Base-by-base conservation (phyloP, 2,797 vertebrate species). In the Phataginus tricuspis region DNA sequence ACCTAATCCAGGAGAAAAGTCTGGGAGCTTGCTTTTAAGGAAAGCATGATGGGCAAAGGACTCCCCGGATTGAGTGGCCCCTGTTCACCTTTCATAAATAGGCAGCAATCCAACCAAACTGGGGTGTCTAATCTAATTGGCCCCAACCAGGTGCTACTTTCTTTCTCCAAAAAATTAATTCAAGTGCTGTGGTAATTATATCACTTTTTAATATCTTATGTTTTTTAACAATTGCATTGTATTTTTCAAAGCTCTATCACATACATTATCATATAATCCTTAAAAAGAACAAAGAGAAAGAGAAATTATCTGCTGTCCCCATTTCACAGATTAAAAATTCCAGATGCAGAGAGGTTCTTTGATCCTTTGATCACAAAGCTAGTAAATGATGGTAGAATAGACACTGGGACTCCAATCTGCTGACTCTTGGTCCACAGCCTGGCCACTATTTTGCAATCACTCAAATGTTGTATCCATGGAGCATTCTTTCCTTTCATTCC, bases 161-260 rank as follows among this genome's bases (percentile, higher is more conserved):
- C 27, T 86, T 92, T 63, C 71, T 90, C n/a, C 37, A 53, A 94
- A 69, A 91, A 95, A 91, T 61, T 59, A 64, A 63, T 57, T 89
- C 37, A 37, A 51, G 27, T 57, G 27, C 66, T 61, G 45, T 45
- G 51, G 31, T 80, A 71, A 34, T 31, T 66, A 0, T 53, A 31
- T 64, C 18, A 7, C 6, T 29, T 57, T 78, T 83, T 83, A 79
- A 61, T 51, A 39, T 7, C 23, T 92, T 64, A 37, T 37, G 18
- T 69, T 86, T 93, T 93, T 49, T 75, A 31, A 25, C 42, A 84
- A 31, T 78, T 25, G 16, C 55, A 72, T 79, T 86, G 61, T 92
- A 37, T 21, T 93, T 90, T 85, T 69, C n/a, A 74, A 77, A 83
- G 31, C 34, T 64, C 19, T 63, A 2, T 63, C 18, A 39, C 10